Base-by-base conservation (phyloP, 2,797 vertebrate species). In the Clarias platycephalus region DNA sequence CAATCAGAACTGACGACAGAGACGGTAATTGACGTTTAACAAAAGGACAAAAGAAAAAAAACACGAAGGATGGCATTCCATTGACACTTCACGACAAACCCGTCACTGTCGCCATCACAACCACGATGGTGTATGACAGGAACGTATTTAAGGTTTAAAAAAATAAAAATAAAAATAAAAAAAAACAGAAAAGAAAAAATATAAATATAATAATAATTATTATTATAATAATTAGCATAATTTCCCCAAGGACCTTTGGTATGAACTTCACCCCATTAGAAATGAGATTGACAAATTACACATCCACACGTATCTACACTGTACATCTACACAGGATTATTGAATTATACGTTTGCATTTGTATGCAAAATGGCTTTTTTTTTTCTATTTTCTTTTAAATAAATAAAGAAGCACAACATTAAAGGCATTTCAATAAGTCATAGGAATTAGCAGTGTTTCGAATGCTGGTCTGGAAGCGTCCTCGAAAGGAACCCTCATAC, bases 181-280 rank as follows among this genome's bases (percentile, higher is more conserved):
- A n/a, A n/a, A n/a, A n/a, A n/a, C n/a, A n/a, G n/a, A n/a, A 40
- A 10, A 70, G 62, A 15, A 34, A 24, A 31, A 67, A 55, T 28
- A 18, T 37, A 37, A 40, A 40, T 40, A 28, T 18, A 74, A 82
- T 22, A 77, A 44, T 58, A 26, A 37, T 34, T 58, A 71, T 62
- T 24, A 10, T 64, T 57, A 57, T 67, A 31, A 77, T 75, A 22
- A 62, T 62, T 63, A 62, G 5, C 9, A 28, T 63, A 0, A 40
- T 44, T 80, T 74, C n/a, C 72, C 58, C n/a, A 78, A 64, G 64
- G 55, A 60, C 66, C 85, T 84, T 87, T 84, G 86, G 86, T 84
- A 63, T 84, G 80, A 63, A 81, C 63, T 49, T 81, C 83, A 66
- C 71, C 82, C 77, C 71, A 62, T 84, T 55, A 80, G 82, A 86